Conservation (phyloP, 2,113 vertebrate species). For the Procavia capensis region DNA sequence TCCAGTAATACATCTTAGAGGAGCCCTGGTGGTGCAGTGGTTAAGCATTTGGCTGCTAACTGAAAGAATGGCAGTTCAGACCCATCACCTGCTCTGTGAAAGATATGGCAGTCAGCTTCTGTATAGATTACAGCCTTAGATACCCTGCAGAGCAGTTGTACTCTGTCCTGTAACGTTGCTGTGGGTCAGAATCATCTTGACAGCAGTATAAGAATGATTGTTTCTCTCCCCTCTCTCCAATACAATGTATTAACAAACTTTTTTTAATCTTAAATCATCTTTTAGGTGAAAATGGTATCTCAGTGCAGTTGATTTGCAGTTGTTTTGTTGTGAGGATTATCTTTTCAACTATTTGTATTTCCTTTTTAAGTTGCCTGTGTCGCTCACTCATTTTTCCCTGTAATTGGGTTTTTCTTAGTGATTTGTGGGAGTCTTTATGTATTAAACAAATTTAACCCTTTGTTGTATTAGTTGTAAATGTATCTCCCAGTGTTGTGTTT, state of each 20-base stretch:
- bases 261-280: background rate
- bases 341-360: constrained; percentile 32
- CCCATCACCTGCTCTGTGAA: too few species aligned
- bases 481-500: constrained; percentile 8
- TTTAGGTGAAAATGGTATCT: constrained; percentile 14
- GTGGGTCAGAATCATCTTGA: background rate
- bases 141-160: too few species aligned
- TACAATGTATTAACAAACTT: background rate
- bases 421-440: too few species aligned
- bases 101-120: background rate
- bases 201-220: background rate
- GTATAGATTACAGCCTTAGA: background rate
- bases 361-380: background rate
- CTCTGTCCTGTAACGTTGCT: background rate
- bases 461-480: too few species aligned
- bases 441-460: too few species aligned
- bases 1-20: background rate
- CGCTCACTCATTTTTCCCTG: constrained; percentile 41
- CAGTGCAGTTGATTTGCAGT: background rate
- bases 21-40: background rate
- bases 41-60: background rate
- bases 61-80: background rate
- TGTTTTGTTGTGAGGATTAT: background rate
- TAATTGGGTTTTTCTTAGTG: background rate
- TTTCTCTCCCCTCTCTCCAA: background rate